Evolutionary conservation across 2,888 invertebrate genomes (phyloP), one percentile per base, ranked within the genome.

Genomic region (Metopia argyrocephala): DNA sequence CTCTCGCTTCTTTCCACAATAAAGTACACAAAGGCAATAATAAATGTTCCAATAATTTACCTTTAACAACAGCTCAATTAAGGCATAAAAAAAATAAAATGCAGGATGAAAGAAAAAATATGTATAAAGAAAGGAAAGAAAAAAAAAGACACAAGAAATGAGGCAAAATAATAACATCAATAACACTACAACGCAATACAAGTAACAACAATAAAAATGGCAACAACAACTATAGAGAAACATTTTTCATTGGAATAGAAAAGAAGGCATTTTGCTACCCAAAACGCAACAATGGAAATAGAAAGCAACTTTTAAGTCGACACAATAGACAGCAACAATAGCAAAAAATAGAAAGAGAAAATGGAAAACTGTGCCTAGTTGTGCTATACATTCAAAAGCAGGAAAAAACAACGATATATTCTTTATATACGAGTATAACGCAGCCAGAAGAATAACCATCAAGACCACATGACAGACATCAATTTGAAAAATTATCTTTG

Each of bases 391-490:
- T 57, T 71, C 57, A 52, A 62, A 20, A 31, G 23, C 27, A 64
- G 25, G 57, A 59, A 52, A 62, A 15, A 9, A 6, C 18, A 9
- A 25, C 1, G 45, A 25, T 57, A n/a, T n/a, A n/a, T n/a, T n/a
- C n/a, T n/a, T n/a, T n/a, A n/a, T n/a, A n/a, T n/a, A n/a, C n/a
- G 15, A 48, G 21, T 3, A 3, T 20, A 56, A 23, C 2, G 4
- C 3, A 54, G 25, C 5, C 23, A 23, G 28, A 20, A 23, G 50
- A 46, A 75, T 56, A 59, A 25, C 64, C 69, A 68, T 78, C 75
- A 79, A 65, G 64, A 79, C 79, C 76, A 70, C 74, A 76, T 76
- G 76, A 79, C 76, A 76, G 76, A 66, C 82, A 82, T 76, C 74
- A 76, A 70, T 76, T 79, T 79, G 79, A 82, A 76, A 82, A 79